phyloP scores from a whole-genome alignment of 2,113 vertebrate species.

The Chloropsis cyanopogon region DNA sequence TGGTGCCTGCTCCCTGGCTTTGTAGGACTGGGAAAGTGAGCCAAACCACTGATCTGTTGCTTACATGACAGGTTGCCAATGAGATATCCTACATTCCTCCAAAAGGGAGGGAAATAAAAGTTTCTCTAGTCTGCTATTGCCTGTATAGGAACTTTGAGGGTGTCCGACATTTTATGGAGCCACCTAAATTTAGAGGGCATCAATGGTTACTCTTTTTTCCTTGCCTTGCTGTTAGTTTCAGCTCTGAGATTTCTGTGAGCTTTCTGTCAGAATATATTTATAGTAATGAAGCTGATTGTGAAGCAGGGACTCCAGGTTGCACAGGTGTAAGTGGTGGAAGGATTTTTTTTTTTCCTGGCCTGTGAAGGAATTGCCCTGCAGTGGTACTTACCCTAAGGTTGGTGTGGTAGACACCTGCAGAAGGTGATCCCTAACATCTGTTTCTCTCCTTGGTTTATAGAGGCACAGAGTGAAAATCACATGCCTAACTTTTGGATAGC shows the following conservation, averaged over 20 bases:
- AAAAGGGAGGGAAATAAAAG: background rate
- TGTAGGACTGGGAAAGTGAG: background rate
- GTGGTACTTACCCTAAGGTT: background rate
- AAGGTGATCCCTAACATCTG: background rate
- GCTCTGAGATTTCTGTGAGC: background rate
- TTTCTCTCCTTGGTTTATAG: background rate
- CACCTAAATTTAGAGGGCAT: background rate
- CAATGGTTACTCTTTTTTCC: background rate
- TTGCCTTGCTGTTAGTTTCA: background rate
- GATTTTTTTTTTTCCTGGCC: background rate
- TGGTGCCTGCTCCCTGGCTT: background rate
- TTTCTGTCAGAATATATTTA: background rate
- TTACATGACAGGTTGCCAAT: background rate
- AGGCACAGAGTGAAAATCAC: background rate
- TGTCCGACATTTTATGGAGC: background rate
- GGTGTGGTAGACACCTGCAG: background rate
- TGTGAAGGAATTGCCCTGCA: background rate
- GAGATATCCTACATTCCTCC: background rate
- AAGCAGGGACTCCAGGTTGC: background rate
- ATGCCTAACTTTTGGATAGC: background rate
- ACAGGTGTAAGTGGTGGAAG: background rate
- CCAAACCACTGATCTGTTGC: background rate
- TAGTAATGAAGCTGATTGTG: background rate
- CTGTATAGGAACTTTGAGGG: background rate
- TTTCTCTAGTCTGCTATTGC: background rate